Conservation (phyloP, 2,888 invertebrate species). For the Ornithoptera alexandrae region DNA sequence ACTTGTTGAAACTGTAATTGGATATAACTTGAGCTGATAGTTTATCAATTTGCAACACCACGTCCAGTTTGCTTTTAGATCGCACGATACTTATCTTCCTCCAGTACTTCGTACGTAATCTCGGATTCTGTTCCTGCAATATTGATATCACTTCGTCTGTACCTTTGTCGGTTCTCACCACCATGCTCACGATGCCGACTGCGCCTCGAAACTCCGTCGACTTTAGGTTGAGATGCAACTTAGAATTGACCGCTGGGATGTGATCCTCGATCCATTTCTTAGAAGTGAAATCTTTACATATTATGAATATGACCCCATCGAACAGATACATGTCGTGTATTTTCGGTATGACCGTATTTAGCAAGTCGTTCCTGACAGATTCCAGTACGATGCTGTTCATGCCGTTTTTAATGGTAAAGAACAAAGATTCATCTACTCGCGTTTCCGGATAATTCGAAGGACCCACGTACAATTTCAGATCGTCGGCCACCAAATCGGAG, state of each 20-base stretch:
- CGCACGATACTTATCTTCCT: constrained; percentile 59
- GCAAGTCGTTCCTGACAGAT: constrained; percentile 39
- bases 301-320: constrained; percentile 70
- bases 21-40: constrained; percentile 67
- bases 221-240: constrained; percentile 51
- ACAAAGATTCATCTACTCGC: constrained; percentile 58
- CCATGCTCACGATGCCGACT: constrained; percentile 68
- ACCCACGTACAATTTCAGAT: constrained; percentile 65
- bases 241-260: constrained; percentile 46
- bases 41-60: constrained; percentile 67
- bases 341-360: constrained; percentile 48
- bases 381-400: constrained; percentile 56
- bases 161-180: constrained; percentile 51
- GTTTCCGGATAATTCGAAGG: constrained; percentile 65
- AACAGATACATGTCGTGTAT: constrained; percentile 69
- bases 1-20: constrained; percentile 52
- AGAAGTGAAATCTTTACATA: constrained; percentile 55
- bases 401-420: constrained; percentile 55
- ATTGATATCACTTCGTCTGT: constrained; percentile 55
- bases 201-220: constrained; percentile 70
- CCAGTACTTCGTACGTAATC: constrained; percentile 68
- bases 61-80: constrained; percentile 53
- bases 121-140: constrained; percentile 61
- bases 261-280: constrained; percentile 56
- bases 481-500: constrained; percentile 62